Conservation (phyloP, 2,888 invertebrate species). For the Teleogryllus oceanicus region DNA sequence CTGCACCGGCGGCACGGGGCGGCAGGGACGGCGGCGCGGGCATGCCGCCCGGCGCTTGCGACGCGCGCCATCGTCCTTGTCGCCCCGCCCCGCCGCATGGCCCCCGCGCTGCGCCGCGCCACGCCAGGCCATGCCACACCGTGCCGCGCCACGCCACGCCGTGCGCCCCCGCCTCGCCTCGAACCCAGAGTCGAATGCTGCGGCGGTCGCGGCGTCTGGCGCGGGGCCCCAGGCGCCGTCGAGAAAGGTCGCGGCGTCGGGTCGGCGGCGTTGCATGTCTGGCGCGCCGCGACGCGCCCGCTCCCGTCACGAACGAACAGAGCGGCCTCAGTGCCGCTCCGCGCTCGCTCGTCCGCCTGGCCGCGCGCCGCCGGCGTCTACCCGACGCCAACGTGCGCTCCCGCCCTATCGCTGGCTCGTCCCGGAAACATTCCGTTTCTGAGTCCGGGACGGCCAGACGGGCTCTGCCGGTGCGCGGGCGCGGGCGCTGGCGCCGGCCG, state of each 20-base stretch:
- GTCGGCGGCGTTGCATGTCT: background rate
- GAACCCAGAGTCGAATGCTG: slow-evolving; percentile 30
- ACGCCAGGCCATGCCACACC: background rate
- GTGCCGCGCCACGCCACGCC: background rate
- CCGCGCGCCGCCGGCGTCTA: background rate
- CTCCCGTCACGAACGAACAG: background rate
- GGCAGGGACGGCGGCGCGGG: slow-evolving; percentile 30
- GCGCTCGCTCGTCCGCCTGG: background rate
- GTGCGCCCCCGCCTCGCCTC: slow-evolving; percentile 33
- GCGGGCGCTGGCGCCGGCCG: slow-evolving; percentile 1
- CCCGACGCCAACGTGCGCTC: background rate
- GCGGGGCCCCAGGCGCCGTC: slow-evolving; percentile 28
- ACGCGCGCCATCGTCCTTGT: background rate
- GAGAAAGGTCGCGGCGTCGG: background rate
- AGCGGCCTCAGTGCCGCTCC: background rate
- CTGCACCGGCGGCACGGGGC: slow-evolving; percentile 34
- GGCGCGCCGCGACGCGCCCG: background rate
- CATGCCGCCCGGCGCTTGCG: slow-evolving; percentile 28
- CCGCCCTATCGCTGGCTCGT: background rate
- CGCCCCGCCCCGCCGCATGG: background rate
- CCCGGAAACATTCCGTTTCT: slow-evolving; percentile 2
- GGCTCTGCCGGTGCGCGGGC: slow-evolving; percentile 11
- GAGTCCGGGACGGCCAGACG: slow-evolving; percentile 2
- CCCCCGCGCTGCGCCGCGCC: background rate
- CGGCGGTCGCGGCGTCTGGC: slow-evolving; percentile 12